phyloP scores from a whole-genome alignment of 2,113 vertebrate genomes.

The Oreochromis tanganicae region DNA sequence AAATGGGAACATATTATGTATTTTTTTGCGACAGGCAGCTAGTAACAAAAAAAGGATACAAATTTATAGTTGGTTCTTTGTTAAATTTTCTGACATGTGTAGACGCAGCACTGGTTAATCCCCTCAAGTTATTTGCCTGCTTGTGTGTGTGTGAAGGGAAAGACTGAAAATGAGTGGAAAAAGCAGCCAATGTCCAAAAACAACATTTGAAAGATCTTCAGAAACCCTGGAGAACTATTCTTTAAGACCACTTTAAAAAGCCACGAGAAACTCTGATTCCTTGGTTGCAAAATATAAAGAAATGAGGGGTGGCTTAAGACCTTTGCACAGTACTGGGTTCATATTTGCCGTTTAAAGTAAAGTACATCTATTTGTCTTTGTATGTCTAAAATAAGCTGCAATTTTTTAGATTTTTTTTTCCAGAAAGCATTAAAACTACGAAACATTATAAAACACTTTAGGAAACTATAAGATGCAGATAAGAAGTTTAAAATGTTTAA shows the following conservation, averaged over 20 bases:
- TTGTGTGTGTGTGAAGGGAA: neutral
- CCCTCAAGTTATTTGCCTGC: neutral
- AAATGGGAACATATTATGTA: neutral
- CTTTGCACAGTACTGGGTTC: neutral
- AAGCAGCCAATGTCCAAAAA: neutral
- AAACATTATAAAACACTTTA: neutral
- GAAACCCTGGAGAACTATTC: neutral
- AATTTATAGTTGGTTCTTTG: neutral
- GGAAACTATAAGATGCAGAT: neutral
- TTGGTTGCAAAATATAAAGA: neutral
- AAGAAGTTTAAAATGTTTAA: neutral
- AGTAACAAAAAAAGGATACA: neutral
- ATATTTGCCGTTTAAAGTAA: neutral
- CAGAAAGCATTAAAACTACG: neutral
- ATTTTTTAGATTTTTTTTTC: fast-evolving
- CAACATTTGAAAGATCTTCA: neutral
- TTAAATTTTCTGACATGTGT: neutral
- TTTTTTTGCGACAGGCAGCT: neutral
- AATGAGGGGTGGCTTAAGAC: neutral
- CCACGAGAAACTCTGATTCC: neutral
- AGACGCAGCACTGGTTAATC: neutral
- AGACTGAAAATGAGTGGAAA: neutral
- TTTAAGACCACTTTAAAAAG: neutral
- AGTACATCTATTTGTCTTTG: neutral
- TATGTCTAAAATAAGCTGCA: neutral